Percentiles rank a stretch among this genome's conserved stretches.
These are phyloP conservation scores for Gorsachius magnificus DNA, from an alignment of 2,797 vertebrate species.

Conservation along the genomic window DNA sequence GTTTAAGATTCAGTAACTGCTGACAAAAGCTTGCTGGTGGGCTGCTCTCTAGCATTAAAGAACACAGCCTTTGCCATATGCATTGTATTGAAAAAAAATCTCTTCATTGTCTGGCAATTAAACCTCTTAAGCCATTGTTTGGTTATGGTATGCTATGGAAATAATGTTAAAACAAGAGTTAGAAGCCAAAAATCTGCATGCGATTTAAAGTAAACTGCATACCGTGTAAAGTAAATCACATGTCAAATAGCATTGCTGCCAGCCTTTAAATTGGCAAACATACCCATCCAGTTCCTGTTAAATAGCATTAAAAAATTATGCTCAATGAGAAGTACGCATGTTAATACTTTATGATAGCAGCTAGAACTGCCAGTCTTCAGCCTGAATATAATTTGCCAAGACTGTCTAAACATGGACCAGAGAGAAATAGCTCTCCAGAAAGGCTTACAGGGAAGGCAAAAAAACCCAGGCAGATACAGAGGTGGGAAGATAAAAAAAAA, in stretches of 20 bases:
- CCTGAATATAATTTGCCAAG: background rate
- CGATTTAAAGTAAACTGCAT: background rate
- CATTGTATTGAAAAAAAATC: background rate
- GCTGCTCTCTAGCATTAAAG: background rate
- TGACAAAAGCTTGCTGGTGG: background rate
- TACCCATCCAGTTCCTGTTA: background rate
- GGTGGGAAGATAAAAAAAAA: background rate
- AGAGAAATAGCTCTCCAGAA: background rate
- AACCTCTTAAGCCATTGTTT: background rate
- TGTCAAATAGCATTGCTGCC: background rate
- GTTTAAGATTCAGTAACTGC: background rate
- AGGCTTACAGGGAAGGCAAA: background rate
- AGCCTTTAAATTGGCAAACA: background rate
- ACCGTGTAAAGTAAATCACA: background rate
- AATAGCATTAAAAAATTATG: conserved; percentile 8
- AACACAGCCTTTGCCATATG: background rate
- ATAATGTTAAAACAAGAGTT: background rate
- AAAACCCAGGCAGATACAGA: background rate
- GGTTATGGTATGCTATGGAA: background rate
- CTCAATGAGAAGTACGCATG: background rate
- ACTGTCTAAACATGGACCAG: background rate
- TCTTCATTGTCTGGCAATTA: background rate
- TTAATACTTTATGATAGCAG: conserved; percentile 20
- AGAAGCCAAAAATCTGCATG: background rate
- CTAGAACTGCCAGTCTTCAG: background rate